Base-by-base conservation (phyloP, 2,113 vertebrate genomes). In the Toxotes jaculatrix region DNA sequence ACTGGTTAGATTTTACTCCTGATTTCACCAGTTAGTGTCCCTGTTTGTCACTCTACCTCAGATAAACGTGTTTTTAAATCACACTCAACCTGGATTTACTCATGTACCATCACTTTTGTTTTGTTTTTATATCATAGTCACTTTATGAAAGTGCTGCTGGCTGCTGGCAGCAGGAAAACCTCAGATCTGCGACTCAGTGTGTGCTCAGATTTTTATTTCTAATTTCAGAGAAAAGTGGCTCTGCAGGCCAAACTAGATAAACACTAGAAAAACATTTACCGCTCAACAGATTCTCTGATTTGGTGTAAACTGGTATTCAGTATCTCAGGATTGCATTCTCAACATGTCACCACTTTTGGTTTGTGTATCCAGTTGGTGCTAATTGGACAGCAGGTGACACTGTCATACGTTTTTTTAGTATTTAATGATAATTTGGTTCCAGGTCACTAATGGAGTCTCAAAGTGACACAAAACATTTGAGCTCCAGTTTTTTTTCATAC, bases 1-100 rank as follows among this genome's bases (percentile, higher is more conserved):
- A 21, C 14, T 7, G 34, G n/a, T 12, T 55, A 27, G 19, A 23
- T 61, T 55, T 70, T 17, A 53, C 32, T 64, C 0, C 23, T 43
- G 17, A 17, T 43, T 63, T 51, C 16, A 61, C 43, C n/a, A 32
- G 42, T 80, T 11, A 23, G 19, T 12, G 12, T 69, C 38, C 42
- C 31, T 7, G 10, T 79, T 72, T 57, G 59, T 87, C 60, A 73
- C 73, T 74, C 87, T 88, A 90, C 91, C 89, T 90, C 91, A 84
- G 49, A 82, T 53, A 32, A 73, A 12, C 4, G 3, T 74, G 31
- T 51, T 77, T 66, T 59, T n/a, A 45, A 63, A 43, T 71, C 34
- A 27, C 21, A 55, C 23, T 63, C n/a, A 59, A 72, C 71, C 63
- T 67, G 53, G 31, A 76, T 74, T 77, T 51, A 6, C 55, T 74